Evolutionary conservation across 2,113 vertebrate species (phyloP), one percentile per base, ranked within the genome.

Genomic region (Theristicus caerulescens): DNA sequence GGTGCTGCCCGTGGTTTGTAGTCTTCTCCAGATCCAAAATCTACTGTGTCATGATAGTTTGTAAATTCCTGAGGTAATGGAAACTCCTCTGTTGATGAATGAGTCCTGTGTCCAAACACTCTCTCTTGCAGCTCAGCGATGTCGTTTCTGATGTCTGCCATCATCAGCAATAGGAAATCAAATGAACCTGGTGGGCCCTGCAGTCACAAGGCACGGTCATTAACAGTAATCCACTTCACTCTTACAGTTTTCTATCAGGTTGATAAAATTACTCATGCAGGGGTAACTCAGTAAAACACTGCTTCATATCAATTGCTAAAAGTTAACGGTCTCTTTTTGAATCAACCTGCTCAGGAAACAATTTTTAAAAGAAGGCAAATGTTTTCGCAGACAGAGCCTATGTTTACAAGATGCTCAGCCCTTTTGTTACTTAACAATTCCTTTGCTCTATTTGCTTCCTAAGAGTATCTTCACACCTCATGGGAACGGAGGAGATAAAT

Each of bases 101-200:
- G 98, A 93, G 98, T 96, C 44, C 97, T 96, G 32, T 97, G 98
- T 29, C 99, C 99, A 38, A 99, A 99, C 84, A 99, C 99, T 96
- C 98, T 98, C 74, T 97, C 98, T 97, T 99, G 99, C 78, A 99
- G 98, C 86, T 99, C 99, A 1, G 98, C 97, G 3, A 99, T 99
- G 97, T 99, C 99, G 0, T 99, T 99, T 85, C 99, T 99, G 96
- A 99, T 99, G 96, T 99, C 99, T 14, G 99, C 99, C 99, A 99
- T 99, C 96, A 99, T 98, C 42, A 99, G 98, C 29, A 99, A 96
- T 36, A 99, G 98, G 98, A 99, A 99, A 91, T 99, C 99, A 44
- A 99, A 99, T 61, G 99, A 99, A 78, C 99, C 99, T 2, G 99
- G 99, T 8, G 99, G 98, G 22, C 99, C 99, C 99, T 99, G 93